Evolutionary conservation across 2,888 invertebrate genomes (phyloP), one percentile per base, ranked within the genome.

Genomic region (Smittia sp.): DNA sequence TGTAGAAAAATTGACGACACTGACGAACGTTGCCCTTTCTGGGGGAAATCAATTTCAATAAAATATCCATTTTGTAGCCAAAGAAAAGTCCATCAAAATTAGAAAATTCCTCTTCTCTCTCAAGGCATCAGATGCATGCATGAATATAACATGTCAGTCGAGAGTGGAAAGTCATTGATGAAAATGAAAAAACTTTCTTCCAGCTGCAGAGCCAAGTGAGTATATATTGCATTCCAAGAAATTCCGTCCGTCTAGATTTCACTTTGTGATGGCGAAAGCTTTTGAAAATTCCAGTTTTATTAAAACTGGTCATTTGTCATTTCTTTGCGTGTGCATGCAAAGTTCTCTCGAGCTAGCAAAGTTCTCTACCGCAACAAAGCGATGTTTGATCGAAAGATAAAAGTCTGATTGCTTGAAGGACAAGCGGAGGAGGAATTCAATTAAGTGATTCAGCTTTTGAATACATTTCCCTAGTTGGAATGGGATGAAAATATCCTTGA

Each of bases 391-490:
- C 13, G n/a, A 27, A n/a, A 6, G 63, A 63, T 63, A 63, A 63
- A 63, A 25, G 25, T 25, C 15, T 27, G 63, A 63, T 27, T 24
- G 20, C 63, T n/a, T 4, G 27, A 3, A 24, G 27, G 13, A 25
- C 13, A 1, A 52, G 25, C 25, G 22, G 41, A 32, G 32, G 27
- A 70, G 38, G 72, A 72, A 72, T 72, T 72, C 72, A 72, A 72
- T 72, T 72, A 72, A 72, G 72, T 72, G 72, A 72, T 72, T 54
- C 22, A 68, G 46, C 69, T 70, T 46, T 70, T 70, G 69, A 70
- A 70, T 54, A 70, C 27, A 52, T 39, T 70, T 70, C 18, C 58
- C 22, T 22, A 3, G n/a, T 58, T 58, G 18, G 9, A 22, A 58
- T 18, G 9, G 9, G n/a, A 18, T 1, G 22, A 58, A 58, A 58